Percentiles rank a stretch among this genome's conserved stretches.
These are phyloP conservation scores for Hemicentrotus pulcherrimus DNA, from an alignment of 35 echinoderm and acorn worm species.

Conservation along the genomic window DNA sequence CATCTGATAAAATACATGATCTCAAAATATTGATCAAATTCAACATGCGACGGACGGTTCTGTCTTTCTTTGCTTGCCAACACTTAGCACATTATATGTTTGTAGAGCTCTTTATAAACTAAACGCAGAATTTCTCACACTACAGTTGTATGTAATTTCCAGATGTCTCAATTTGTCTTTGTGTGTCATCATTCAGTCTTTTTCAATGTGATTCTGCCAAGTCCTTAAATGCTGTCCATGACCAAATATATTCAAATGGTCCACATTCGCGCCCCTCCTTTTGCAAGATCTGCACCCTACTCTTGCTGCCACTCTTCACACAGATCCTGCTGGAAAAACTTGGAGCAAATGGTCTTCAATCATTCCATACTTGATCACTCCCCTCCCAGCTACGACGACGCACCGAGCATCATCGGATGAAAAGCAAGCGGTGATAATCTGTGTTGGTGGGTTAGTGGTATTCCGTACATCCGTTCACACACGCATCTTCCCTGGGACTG, in stretches of 20 bases:
- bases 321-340: neutral
- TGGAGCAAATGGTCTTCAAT: neutral
- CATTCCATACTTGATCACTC: neutral
- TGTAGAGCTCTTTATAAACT: too few relatives aligned
- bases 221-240: neutral
- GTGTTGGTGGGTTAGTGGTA: neutral
- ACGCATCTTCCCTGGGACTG: neutral
- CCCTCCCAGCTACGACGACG: neutral
- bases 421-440: neutral
- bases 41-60: too few relatives aligned
- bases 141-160: neutral
- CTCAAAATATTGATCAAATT: too few relatives aligned
- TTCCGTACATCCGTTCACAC: neutral
- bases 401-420: neutral
- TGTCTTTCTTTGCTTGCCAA: too few relatives aligned
- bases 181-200: neutral
- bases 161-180: neutral
- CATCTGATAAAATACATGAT: neutral
- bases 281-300: neutral
- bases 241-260: neutral
- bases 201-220: neutral
- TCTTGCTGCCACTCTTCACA: neutral
- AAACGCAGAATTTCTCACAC: neutral
- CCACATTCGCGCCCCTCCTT: too few relatives aligned
- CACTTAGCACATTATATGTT: too few relatives aligned